These are phyloP conservation scores for Chaenodraco wilsoni DNA, from an alignment of 2,797 vertebrate genomes.

Conservation along the genomic window DNA sequence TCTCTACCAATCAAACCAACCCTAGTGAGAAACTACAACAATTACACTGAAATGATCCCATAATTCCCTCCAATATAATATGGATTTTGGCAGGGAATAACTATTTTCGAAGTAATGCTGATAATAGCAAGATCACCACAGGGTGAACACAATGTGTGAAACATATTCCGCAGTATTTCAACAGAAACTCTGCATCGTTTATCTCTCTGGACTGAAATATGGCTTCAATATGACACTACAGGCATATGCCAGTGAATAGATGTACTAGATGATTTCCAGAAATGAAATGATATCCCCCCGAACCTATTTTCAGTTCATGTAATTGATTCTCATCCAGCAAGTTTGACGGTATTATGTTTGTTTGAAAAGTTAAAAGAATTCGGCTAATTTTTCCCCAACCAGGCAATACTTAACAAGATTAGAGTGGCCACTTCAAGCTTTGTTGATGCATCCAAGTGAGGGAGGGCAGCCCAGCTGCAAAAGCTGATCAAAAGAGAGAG, in stretches of 20 bases:
- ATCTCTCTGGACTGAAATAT: constrained; percentile 70
- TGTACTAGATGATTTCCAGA: constrained; percentile 66
- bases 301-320: constrained; percentile 76
- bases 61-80: constrained; percentile 52
- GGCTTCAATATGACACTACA: constrained; percentile 67
- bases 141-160: constrained; percentile 60
- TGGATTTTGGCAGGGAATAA: constrained; percentile 52
- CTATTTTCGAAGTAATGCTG: constrained; percentile 57
- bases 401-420: constrained; percentile 82
- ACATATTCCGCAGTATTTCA: constrained; percentile 56
- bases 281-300: constrained; percentile 58
- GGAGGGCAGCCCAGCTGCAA: constrained; percentile 85
- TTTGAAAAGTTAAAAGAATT: constrained; percentile 86
- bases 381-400: constrained; percentile 80
- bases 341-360: constrained; percentile 82
- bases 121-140: constrained; percentile 49
- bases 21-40: constrained; percentile 34
- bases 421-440: constrained; percentile 85
- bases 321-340: constrained; percentile 82
- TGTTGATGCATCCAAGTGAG: constrained; percentile 83
- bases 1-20: constrained; percentile 31
- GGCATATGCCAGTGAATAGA: constrained; percentile 71
- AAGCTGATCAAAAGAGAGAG: constrained; percentile 83
- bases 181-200: constrained; percentile 64
- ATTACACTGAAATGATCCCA: constrained; percentile 48